Percentiles rank a stretch among this genome's conserved stretches.
phyloP scores from a whole-genome alignment of 2,113 vertebrate species.

The Dromiciops gliroides region DNA sequence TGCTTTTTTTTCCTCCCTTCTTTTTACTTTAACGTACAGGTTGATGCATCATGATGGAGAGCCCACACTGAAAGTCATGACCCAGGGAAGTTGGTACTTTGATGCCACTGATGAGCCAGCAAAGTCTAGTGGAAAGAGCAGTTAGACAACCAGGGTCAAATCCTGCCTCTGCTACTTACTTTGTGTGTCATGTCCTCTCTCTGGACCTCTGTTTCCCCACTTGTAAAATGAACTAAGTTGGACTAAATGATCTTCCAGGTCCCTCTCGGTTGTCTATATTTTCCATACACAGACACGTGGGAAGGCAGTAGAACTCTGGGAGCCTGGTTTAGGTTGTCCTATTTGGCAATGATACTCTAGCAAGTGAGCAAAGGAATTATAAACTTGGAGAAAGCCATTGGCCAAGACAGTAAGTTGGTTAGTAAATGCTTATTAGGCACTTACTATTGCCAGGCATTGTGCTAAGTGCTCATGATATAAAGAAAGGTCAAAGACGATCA shows the following conservation, averaged over 20 bases:
- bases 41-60: too few relatives aligned
- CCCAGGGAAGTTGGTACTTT: not conserved
- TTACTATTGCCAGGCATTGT: not conserved
- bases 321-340: not conserved
- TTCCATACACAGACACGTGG: not conserved
- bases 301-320: not conserved
- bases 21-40: not conserved
- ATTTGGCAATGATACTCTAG: not conserved
- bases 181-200: not conserved
- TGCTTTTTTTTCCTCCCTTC: not conserved
- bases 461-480: not conserved
- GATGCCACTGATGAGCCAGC: rapidly evolving
- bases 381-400: not conserved
- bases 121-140: not conserved
- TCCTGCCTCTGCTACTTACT: not conserved
- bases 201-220: not conserved
- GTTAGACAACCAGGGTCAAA: not conserved
- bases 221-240: not conserved
- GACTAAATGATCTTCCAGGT: not conserved
- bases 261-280: not conserved
- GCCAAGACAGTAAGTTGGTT: not conserved
- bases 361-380: not conserved
- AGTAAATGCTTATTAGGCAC: not conserved
- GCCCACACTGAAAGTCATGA: not conserved
- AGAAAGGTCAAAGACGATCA: not conserved